phyloP scores from a whole-genome alignment of 2,888 invertebrate genomes.

The Tachina lurida region DNA sequence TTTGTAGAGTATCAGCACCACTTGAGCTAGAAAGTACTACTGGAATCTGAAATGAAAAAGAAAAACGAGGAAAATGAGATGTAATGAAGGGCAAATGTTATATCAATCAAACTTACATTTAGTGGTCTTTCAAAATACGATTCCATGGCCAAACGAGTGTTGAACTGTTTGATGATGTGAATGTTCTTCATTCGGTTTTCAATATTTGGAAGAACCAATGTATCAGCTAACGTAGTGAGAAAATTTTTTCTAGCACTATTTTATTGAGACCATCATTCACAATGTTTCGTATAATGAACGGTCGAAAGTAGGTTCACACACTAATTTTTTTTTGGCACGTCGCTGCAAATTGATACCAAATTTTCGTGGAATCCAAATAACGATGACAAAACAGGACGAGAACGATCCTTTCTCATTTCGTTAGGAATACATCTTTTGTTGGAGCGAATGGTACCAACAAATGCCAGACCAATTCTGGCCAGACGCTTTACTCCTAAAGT shows the following conservation, averaged over 20 bases:
- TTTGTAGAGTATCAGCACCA: too few species aligned
- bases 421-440: conserved; percentile 61
- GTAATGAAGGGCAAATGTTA: too few species aligned
- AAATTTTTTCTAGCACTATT: too few species aligned
- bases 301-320: conserved; percentile 65
- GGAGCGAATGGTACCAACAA: conserved; percentile 60
- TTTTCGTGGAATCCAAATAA: conserved; percentile 64
- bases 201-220: neutral
- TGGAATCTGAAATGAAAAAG: too few species aligned
- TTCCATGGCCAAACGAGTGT: conserved; percentile 5
- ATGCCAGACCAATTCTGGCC: conserved; percentile 52
- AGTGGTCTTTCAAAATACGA: neutral
- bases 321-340: conserved; percentile 60
- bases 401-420: conserved; percentile 57
- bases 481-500: conserved; percentile 46
- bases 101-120: neutral
- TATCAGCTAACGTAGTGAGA: neutral
- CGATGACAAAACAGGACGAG: conserved; percentile 50
- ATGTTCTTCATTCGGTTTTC: conserved; percentile 10
- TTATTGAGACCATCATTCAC: conserved; percentile 10
- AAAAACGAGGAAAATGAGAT: too few species aligned
- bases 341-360: conserved; percentile 61
- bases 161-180: neutral
- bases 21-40: too few species aligned
- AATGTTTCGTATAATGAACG: conserved; percentile 57